Base-by-base conservation (phyloP, 1,140 invertebrate genomes). In the Solenopsis invicta region DNA sequence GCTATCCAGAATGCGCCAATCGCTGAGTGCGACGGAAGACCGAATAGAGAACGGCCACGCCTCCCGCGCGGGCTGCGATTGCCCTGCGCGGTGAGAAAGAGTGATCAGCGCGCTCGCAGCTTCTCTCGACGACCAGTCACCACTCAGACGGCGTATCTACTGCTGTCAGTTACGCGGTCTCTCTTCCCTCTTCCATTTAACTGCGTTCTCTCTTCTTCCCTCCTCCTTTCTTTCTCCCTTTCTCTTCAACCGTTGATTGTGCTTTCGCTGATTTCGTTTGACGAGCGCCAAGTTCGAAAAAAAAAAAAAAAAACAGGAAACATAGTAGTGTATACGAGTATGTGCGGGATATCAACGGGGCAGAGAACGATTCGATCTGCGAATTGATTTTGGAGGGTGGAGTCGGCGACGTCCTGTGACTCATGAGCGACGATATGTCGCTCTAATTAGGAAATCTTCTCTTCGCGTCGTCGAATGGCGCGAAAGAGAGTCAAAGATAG, bases 71-170 rank as follows among this genome's bases (percentile, higher is more conserved):
- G 90, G 91, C 94, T 93, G 34, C 48, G 56, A 59, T 16, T 66
- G 89, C 29, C 81, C 48, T 90, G 89, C 90, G 89, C 89, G 77
- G 89, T 89, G 77, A 62, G 41, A 45, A 78, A 45, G 8, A 45
- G 10, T 50, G 50, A 59, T 77, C 62, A 1, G 54, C 66, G 48
- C 45, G 41, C 41, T 41, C 41, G 41, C 41, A 41, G 41, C 64
- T 59, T 84, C 54, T 86, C 91, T 75, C 59, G 88, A 74, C 92
- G 89, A 93, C 89, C 92, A 93, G 93, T 92, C 92, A 92, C 88
- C 94, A 91, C 91, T 94, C 93, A 90, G 89, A 92, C 90, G 90
- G 92, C 91, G 93, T 93, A 93, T 89, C 87, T 85, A 87, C 88
- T 91, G 88, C 81, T 87, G 91, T 78, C 69, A 62, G 66, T 78